Conservation (phyloP, 2,888 invertebrate species). For the Dendrolimus houi region DNA sequence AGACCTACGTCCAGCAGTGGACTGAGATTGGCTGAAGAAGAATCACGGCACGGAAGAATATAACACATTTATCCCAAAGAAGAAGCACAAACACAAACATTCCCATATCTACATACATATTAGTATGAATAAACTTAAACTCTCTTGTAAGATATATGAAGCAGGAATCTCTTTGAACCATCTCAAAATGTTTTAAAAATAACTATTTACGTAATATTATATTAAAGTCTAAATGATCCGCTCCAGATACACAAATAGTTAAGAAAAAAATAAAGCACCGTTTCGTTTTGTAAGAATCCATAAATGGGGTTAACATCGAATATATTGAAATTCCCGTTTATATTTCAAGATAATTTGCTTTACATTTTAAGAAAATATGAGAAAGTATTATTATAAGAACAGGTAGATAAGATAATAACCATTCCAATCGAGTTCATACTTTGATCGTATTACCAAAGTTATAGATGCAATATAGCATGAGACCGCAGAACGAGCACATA, state of each 20-base stretch:
- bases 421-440: constrained; percentile 39
- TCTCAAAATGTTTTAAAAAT: too few relatives aligned
- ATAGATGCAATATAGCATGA: not conserved
- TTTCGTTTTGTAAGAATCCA: constrained; percentile 17
- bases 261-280: not conserved
- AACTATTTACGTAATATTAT: too few relatives aligned
- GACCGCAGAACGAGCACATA: constrained; percentile 6
- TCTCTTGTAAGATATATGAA: too few relatives aligned
- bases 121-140: too few relatives aligned
- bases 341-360: constrained; percentile 43
- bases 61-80: too few relatives aligned
- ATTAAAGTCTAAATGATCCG: too few relatives aligned
- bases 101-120: too few relatives aligned
- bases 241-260: not conserved
- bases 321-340: not conserved
- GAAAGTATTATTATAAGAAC: constrained; percentile 48
- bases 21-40: too few relatives aligned
- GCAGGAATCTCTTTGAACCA: too few relatives aligned
- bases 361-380: constrained; percentile 52
- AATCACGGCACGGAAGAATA: too few relatives aligned
- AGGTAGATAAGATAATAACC: constrained; percentile 63
- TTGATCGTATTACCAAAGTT: constrained; percentile 3
- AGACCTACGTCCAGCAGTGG: too few relatives aligned
- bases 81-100: too few relatives aligned
- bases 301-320: constrained; percentile 9